Conservation (phyloP, 2,113 vertebrate species). For the Scalopus aquaticus region DNA sequence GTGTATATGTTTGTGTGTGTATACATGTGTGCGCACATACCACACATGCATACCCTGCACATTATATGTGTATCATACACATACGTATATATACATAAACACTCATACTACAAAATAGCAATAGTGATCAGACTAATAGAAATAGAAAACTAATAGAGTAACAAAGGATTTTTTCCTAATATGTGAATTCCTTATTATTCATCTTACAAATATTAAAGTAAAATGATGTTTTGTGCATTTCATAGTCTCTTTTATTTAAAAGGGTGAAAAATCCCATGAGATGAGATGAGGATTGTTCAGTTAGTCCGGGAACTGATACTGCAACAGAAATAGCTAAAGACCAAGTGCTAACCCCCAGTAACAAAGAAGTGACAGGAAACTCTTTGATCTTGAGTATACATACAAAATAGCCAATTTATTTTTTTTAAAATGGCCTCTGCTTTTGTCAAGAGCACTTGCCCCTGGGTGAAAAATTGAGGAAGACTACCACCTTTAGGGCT, state of each 20-base stretch:
- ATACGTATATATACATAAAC: not conserved
- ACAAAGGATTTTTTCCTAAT: not conserved
- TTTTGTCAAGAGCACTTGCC: not conserved
- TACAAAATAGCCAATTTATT: not conserved
- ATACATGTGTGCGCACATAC: not conserved
- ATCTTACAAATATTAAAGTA: conserved; percentile 10
- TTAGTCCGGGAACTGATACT: not conserved
- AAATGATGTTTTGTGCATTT: not conserved
- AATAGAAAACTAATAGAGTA: not conserved
- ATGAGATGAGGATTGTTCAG: not conserved
- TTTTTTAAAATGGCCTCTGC: not conserved
- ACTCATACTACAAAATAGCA: not conserved
- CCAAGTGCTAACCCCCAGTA: not conserved
- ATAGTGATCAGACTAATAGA: not conserved
- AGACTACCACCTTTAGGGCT: rapidly evolving
- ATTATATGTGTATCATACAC: not conserved
- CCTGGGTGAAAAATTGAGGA: not conserved
- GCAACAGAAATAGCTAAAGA: not conserved
- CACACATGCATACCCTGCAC: not conserved
- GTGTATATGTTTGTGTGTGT: not conserved
- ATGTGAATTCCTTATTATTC: conserved; percentile 5
- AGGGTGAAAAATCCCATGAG: not conserved
- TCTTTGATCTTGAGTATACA: not conserved
- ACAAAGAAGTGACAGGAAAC: not conserved
- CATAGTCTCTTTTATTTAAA: not conserved